These are phyloP conservation scores for Arctopsyche grandis DNA, from an alignment of 1,140 invertebrate genomes.

Conservation along the genomic window DNA sequence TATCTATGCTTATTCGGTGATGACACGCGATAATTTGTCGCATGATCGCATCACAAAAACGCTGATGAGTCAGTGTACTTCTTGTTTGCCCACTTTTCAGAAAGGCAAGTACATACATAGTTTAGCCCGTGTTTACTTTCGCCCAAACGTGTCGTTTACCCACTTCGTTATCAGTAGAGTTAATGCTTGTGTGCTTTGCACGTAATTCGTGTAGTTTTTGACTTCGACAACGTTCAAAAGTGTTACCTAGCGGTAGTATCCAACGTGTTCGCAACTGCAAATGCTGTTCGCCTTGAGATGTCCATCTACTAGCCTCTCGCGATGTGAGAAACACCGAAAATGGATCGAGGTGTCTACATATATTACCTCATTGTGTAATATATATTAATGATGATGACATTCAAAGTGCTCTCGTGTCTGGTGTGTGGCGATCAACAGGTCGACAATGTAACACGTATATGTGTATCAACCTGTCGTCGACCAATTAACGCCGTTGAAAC, in stretches of 20 bases:
- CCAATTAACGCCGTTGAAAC: no score
- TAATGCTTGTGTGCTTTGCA: no score
- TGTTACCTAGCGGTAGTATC: neutral
- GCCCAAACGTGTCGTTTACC: neutral
- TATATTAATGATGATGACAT: no score
- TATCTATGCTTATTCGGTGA: neutral
- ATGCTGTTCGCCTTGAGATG: slow-evolving; percentile 11
- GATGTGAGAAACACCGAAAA: slow-evolving; percentile 2
- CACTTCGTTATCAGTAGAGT: neutral
- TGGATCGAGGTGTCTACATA: neutral
- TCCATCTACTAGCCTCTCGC: neutral
- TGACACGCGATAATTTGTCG: neutral
- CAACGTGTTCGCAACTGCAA: neutral
- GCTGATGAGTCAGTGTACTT: neutral
- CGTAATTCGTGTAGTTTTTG: no score
- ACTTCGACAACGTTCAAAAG: no score
- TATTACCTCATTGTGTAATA: neutral
- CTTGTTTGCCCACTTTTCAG: neutral
- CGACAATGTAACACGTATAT: no score
- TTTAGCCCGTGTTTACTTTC: neutral
- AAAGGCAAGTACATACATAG: no score
- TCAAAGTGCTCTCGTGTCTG: no score
- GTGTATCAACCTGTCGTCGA: no score
- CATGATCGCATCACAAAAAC: neutral
- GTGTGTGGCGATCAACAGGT: no score